Evolutionary conservation across 1,140 invertebrate species (phyloP), one percentile per base, ranked within the genome.

Genomic region (Octopus sinensis): DNA sequence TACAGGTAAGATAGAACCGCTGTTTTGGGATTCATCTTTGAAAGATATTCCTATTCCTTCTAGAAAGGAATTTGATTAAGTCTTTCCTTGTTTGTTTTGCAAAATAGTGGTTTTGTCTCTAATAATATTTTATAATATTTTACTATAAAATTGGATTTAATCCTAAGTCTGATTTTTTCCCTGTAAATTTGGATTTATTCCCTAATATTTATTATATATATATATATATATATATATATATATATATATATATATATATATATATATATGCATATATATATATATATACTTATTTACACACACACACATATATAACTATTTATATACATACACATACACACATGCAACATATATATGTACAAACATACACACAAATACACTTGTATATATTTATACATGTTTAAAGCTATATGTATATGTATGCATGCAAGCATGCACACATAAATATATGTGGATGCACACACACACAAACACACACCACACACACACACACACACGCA

Each of bases 191-290:
- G n/a, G n/a, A n/a, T n/a, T n/a, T n/a, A n/a, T n/a, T n/a, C n/a
- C n/a, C n/a, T n/a, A n/a, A n/a, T n/a, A n/a, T n/a, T n/a, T n/a
- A n/a, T n/a, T 71, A 71, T 12, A 71, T 71, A 5, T 4, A 12
- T 71, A 71, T 23, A 71, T 71, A 71, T 71, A 71, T 13, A 71
- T 71, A 71, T 71, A 71, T 71, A 71, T 71, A 71, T 71, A 71
- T 71, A 71, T 13, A 71, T 71, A 71, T 71, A 71, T 71, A 71
- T 71, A 71, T 71, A 71, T 71, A 71, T 3, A 71, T 13, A 71
- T 71, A 71, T 62, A 71, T 5, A 71, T 13, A 5, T 10, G 6
- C 3, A 71, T 1, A 71, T 13, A 71, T 13, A 71, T 23, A 71
- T 71, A 71, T 5, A 71, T 71, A 71, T 71, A 13, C 30, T n/a